These are phyloP conservation scores for Thinocorus orbignyianus DNA, from an alignment of 2,113 vertebrate species.

Conservation along the genomic window DNA sequence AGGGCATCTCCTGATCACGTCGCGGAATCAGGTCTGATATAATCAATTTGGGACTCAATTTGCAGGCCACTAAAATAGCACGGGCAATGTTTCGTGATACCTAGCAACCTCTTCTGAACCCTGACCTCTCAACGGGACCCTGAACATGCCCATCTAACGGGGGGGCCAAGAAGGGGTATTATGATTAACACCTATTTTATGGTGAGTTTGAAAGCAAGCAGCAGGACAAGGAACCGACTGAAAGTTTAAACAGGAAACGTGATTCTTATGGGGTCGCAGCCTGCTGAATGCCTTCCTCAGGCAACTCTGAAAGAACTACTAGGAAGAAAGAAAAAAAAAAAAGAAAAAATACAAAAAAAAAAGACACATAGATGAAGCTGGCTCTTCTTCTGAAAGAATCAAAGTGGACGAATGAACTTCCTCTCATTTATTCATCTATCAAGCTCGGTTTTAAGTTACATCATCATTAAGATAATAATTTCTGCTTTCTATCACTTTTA, in stretches of 20 bases:
- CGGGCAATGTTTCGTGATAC: background rate
- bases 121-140: constrained; percentile 25
- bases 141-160: background rate
- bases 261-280: background rate
- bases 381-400: constrained; percentile 45
- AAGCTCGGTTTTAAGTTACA: constrained; percentile 59
- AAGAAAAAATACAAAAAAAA: background rate
- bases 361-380: background rate
- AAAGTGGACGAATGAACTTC: constrained; percentile 19
- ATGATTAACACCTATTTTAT: constrained; percentile 34
- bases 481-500: constrained; percentile 68
- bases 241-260: constrained; percentile 32
- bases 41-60: background rate
- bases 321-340: background rate
- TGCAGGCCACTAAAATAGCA: constrained; percentile 7
- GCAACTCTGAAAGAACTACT: background rate
- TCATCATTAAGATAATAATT: constrained; percentile 61
- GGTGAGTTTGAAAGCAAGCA: constrained; percentile 38
- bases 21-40: background rate
- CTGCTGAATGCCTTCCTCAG: background rate
- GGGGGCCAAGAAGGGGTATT: constrained; percentile 6
- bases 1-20: background rate
- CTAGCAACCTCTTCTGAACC: constrained; percentile 30
- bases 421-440: constrained; percentile 63
- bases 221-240: background rate